phyloP scores from a whole-genome alignment of 2,797 vertebrate species.

The Falco naumanni region DNA sequence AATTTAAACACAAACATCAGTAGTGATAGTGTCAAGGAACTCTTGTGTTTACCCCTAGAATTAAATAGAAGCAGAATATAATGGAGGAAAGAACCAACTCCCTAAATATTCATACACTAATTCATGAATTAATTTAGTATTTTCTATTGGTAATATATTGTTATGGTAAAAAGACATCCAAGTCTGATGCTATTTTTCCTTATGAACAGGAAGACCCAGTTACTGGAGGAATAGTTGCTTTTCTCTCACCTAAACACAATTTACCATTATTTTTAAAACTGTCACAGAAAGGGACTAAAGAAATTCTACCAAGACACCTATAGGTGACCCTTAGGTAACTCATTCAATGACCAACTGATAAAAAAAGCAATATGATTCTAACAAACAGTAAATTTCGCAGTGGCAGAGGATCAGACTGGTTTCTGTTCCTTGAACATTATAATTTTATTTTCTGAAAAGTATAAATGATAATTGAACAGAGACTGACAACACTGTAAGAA shows the following conservation, averaged over 20 bases:
- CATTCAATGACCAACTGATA: not conserved
- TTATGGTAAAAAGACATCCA: not conserved
- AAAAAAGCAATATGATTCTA: not conserved
- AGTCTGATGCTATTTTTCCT: not conserved
- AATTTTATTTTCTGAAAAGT: not conserved
- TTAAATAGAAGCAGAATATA: not conserved
- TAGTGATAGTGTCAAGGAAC: not conserved
- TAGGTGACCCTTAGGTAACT: not conserved
- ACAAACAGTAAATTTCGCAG: not conserved
- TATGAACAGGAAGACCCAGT: not conserved
- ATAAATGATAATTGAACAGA: not conserved
- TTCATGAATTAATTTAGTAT: not conserved
- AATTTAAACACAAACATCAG: not conserved
- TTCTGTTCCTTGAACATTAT: not conserved
- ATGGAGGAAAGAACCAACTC: not conserved
- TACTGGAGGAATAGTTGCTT: not conserved
- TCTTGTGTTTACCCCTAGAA: not conserved
- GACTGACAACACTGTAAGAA: not conserved
- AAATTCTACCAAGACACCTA: not conserved
- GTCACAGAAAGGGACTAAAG: not conserved
- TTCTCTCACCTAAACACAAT: not conserved
- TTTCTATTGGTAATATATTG: not conserved
- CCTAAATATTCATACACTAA: not conserved
- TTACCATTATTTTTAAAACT: constrained; percentile 6
- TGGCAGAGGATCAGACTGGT: not conserved